Base-by-base conservation (phyloP, 2,888 invertebrate species). In the Leptinotarsa peninsularis region DNA sequence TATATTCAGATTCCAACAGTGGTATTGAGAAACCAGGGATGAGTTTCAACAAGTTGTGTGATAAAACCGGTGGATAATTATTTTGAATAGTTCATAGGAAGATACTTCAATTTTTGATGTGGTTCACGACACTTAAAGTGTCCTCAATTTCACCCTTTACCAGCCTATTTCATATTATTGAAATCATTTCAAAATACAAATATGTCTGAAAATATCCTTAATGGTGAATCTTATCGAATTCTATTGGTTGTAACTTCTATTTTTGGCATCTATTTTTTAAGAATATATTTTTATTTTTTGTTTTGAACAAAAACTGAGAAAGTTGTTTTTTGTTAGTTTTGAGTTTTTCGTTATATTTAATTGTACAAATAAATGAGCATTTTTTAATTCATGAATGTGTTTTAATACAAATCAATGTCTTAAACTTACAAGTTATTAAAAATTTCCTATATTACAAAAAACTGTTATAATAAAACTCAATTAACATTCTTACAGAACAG, bases 401-500 rank as follows among this genome's bases (percentile, higher is more conserved):
- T 63, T 63, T 63, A 63, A 63, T 63, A 63, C 43, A 43, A 63
- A 63, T 63, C 63, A 63, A 63, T 58, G 33, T 56, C 27, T 43
- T 58, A 58, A 70, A 33, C 56, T 69, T 52, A 70, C 60, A 70
- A 54, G 58, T 70, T 70, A 70, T 70, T 56, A 23, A 70, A 49
- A 56, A 70, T 58, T 58, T 58, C 50, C 70, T 70, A 70, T 43
- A 33, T 70, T n/a, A 58, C 54, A 49, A 70, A 56, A 56, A 70
- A 58, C 43, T 23, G 50, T 70, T 70, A 63, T 43, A 33, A 63
- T 63, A 33, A 63, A 27, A 63, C 63, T 63, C n/a, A 63, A 63
- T 33, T 33, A 63, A 63, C n/a, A 63, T 63, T 43, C 63, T 63
- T 63, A 33, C 33, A 43, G 21, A 58, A 58, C 58, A 58, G 63